phyloP scores from a whole-genome alignment of 2,113 vertebrate species.

The Peromyscus californicus region DNA sequence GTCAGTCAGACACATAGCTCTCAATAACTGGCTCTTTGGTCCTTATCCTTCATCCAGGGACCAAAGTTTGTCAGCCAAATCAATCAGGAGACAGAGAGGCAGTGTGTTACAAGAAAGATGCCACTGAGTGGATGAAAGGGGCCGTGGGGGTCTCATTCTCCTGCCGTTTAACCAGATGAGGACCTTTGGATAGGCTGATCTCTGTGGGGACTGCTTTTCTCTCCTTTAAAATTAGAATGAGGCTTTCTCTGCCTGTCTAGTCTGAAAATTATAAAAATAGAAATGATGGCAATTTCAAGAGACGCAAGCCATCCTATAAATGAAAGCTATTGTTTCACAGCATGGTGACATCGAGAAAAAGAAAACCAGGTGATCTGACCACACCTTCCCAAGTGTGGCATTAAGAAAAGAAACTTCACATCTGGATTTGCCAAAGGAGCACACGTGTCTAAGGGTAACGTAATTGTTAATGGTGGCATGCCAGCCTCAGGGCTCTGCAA shows the following conservation, averaged over 20 bases:
- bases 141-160: not conserved
- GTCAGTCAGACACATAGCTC: constrained; percentile 34
- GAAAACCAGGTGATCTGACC: not conserved
- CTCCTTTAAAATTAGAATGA: constrained; percentile 35
- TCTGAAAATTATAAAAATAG: not conserved
- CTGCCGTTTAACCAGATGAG: not conserved
- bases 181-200: not conserved
- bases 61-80: constrained; percentile 61
- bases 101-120: not conserved
- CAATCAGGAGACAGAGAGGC: constrained; percentile 49
- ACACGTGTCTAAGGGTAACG: not conserved
- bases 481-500: not conserved
- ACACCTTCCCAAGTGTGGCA: not conserved
- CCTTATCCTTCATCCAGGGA: constrained; percentile 45
- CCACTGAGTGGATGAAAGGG: not conserved
- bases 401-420: not conserved
- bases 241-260: not conserved
- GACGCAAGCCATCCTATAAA: not conserved
- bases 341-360: not conserved
- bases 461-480: not conserved
- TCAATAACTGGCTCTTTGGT: constrained; percentile 51
- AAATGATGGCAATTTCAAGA: constrained; percentile 35
- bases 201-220: not conserved
- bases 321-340: not conserved
- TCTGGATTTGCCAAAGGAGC: not conserved